Conservation (phyloP, 2,113 vertebrate species). For the Thymallus thymallus region DNA sequence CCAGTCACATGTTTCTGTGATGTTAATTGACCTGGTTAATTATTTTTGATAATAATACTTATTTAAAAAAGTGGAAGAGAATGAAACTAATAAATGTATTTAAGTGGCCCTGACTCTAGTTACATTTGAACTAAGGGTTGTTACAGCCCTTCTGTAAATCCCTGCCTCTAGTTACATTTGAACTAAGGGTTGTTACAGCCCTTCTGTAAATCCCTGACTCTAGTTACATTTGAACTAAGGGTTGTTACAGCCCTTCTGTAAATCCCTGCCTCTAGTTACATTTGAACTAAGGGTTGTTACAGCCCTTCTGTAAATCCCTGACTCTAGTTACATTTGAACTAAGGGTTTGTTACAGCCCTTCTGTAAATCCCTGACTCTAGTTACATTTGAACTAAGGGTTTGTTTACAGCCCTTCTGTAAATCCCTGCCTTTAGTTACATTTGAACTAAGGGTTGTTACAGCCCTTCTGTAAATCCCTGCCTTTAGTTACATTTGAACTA, state of each 20-base stretch:
- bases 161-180: background rate
- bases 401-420: background rate
- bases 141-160: background rate
- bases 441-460: background rate
- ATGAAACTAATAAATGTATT: background rate
- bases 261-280: background rate
- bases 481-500: background rate
- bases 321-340: background rate
- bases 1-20: background rate
- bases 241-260: background rate
- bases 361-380: background rate
- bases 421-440: background rate
- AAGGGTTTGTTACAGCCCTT: background rate
- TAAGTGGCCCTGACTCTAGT: background rate
- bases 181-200: background rate
- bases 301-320: background rate
- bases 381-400: background rate
- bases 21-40: background rate
- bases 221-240: background rate
- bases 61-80: background rate
- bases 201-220: background rate
- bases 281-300: background rate
- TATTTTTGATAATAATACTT: background rate
- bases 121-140: background rate
- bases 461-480: background rate